Evolutionary conservation across 2,797 vertebrate species (phyloP).

Genomic region (Acipenser oxyrinchus): DNA sequence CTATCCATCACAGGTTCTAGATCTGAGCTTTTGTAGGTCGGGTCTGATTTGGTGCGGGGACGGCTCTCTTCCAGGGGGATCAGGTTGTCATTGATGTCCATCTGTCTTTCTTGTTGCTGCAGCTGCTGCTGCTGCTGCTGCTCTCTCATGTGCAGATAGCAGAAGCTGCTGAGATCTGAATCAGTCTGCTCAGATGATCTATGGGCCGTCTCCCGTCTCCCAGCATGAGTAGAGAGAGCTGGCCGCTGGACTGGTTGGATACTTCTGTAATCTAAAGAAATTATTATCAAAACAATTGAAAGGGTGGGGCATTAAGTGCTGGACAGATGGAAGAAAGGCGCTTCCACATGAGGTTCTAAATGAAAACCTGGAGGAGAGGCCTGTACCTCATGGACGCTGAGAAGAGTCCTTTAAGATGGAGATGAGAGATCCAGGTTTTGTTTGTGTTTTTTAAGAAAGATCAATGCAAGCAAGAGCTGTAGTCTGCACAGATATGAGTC

Average conservation of each 20-base stretch:
- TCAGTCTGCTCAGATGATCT: slow-evolving; percentile 60
- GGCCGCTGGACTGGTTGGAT: slow-evolving; percentile 71
- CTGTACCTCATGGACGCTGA: slow-evolving; percentile 43
- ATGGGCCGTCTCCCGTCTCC: slow-evolving; percentile 51
- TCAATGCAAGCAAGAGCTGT: not conserved
- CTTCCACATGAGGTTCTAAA: not conserved
- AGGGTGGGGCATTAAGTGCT: slow-evolving; percentile 46
- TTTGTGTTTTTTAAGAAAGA: not conserved
- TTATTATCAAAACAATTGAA: slow-evolving; percentile 68
- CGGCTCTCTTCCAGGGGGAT: slow-evolving; percentile 80
- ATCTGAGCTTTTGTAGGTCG: slow-evolving; percentile 81
- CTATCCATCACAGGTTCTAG: slow-evolving; percentile 59
- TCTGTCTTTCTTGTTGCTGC: slow-evolving; percentile 65
- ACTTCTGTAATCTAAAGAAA: slow-evolving; percentile 92
- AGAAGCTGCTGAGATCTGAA: slow-evolving; percentile 88
- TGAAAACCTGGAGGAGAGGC: not conserved
- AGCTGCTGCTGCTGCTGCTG: slow-evolving; percentile 81
- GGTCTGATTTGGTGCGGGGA: slow-evolving; percentile 91
- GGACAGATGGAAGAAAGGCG: slow-evolving; percentile 38
- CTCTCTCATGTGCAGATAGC: slow-evolving; percentile 90
- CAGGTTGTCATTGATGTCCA: slow-evolving; percentile 91
- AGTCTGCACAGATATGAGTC: not conserved
- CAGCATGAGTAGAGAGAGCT: slow-evolving; percentile 57
- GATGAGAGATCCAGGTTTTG: slow-evolving; percentile 47
- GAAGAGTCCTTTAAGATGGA: slow-evolving; percentile 45